Evolutionary conservation across 2,888 invertebrate species (phyloP).

Genomic region (Stomorhina lunata): DNA sequence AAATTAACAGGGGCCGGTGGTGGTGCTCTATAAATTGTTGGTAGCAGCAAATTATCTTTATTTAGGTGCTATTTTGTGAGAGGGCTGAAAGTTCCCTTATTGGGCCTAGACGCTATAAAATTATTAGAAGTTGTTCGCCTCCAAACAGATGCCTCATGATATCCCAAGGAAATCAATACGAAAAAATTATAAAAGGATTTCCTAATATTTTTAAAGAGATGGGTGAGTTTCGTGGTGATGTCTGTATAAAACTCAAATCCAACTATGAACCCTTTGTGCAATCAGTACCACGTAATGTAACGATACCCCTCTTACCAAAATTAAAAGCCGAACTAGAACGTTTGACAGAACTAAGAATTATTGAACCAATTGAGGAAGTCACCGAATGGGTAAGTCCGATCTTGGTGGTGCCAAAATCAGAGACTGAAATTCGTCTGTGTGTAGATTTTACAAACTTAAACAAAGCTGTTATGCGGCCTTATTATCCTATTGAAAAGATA

Average conservation of each 20-base stretch:
- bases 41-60: not conserved
- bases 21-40: not conserved
- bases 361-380: slow-evolving; percentile 22
- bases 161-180: not conserved
- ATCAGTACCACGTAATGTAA: slow-evolving; percentile 19
- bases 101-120: slow-evolving; percentile 6
- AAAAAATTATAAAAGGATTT: slow-evolving; percentile 8
- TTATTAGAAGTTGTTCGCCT: slow-evolving; percentile 3
- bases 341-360: not conserved
- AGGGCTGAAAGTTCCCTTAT: slow-evolving; percentile 3
- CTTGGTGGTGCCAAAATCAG: not conserved
- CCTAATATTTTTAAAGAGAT: slow-evolving; percentile 30
- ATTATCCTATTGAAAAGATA: slow-evolving; percentile 13
- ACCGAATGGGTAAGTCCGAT: slow-evolving; percentile 41
- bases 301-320: slow-evolving; percentile 11
- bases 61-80: slow-evolving; percentile 6
- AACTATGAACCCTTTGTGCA: slow-evolving; percentile 39
- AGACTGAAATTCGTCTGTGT: not conserved
- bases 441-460: slow-evolving; percentile 30
- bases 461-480: slow-evolving; percentile 33
- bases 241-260: slow-evolving; percentile 33
- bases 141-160: not conserved
- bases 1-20: not conserved
- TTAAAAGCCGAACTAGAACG: slow-evolving; percentile 3
- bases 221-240: slow-evolving; percentile 42